Evolutionary conservation across 2,113 vertebrate genomes (phyloP).

Genomic region (Callaeas wilsoni): DNA sequence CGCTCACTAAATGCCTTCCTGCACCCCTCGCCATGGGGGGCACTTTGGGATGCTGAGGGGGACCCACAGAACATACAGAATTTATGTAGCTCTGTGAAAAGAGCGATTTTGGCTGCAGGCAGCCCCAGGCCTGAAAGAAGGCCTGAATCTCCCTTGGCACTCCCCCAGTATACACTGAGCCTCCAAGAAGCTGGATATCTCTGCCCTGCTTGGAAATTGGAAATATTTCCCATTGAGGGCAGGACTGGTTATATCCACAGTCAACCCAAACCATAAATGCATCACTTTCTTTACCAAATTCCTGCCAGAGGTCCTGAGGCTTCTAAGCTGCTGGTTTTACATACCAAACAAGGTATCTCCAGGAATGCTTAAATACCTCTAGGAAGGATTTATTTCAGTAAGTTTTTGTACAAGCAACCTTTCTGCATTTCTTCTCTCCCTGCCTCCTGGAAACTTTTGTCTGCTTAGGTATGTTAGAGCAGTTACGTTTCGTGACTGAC

Average conservation of each 20-base stretch:
- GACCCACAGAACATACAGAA: background rate
- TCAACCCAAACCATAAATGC: background rate
- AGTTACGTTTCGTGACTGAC: conserved; percentile 85
- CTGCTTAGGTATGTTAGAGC: conserved; percentile 48
- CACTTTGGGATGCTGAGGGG: background rate
- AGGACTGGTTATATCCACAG: background rate
- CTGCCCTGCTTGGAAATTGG: background rate
- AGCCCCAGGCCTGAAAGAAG: background rate
- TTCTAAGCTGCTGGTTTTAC: background rate
- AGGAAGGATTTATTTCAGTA: background rate
- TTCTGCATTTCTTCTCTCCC: background rate
- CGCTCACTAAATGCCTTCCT: rapidly evolving
- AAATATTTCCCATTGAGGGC: background rate
- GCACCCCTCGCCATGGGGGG: rapidly evolving
- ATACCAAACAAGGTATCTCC: background rate
- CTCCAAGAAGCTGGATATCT: background rate
- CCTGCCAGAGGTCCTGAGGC: background rate
- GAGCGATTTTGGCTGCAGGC: background rate
- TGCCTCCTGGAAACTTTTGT: conserved; percentile 46
- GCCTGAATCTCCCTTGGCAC: background rate
- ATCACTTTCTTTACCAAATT: background rate
- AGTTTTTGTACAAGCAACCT: background rate
- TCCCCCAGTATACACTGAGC: rapidly evolving
- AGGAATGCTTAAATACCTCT: background rate
- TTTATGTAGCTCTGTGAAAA: background rate